Conservation (phyloP, 2,888 invertebrate genomes). For the Leptinotarsa juncta region DNA sequence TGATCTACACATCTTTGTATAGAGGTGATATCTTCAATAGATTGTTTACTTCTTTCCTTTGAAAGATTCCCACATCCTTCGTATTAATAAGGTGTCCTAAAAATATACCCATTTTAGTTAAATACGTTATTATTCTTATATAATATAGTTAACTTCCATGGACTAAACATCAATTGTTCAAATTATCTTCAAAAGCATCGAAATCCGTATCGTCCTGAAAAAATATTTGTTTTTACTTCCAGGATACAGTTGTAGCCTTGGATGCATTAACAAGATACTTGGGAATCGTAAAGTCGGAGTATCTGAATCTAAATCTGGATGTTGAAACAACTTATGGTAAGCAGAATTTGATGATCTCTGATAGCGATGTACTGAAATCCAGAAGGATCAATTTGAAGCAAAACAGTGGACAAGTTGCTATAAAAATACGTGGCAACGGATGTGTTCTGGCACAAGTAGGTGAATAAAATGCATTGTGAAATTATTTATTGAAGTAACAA, state of each 20-base stretch:
- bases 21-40: too few species aligned
- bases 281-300: constrained; percentile 63
- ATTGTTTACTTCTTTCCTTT: too few species aligned
- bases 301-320: constrained; percentile 65
- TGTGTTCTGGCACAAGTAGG: constrained; percentile 70
- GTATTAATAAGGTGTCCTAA: too few species aligned
- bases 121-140: too few species aligned
- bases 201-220: too few species aligned
- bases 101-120: too few species aligned
- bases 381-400: constrained; percentile 64
- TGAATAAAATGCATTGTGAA: not conserved
- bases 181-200: too few species aligned
- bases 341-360: constrained; percentile 64
- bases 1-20: too few species aligned
- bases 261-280: constrained; percentile 72
- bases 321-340: constrained; percentile 65
- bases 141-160: too few species aligned
- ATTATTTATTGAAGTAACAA: too few species aligned
- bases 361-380: constrained; percentile 67
- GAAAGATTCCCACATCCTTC: too few species aligned
- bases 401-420: constrained; percentile 61
- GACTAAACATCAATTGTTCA: too few species aligned
- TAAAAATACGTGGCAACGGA: constrained; percentile 69
- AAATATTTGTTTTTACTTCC: constrained; percentile 34
- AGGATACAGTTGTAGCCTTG: constrained; percentile 73